Conservation (phyloP, 2,888 invertebrate genomes). For the Diaphora mendica region DNA sequence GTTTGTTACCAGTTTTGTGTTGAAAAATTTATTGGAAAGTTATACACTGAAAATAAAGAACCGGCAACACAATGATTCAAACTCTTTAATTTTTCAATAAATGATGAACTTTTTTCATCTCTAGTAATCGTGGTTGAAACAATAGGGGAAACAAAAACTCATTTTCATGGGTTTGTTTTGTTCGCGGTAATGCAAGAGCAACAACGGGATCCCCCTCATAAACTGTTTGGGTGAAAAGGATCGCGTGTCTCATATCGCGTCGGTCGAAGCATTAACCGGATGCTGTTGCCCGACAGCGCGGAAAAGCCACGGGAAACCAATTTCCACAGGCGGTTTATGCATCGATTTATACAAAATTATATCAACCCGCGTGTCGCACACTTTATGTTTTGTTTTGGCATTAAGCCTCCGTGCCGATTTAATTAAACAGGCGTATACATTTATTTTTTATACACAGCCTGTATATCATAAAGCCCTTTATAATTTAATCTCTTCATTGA, state of each 20-base stretch:
- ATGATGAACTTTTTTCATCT: constrained; percentile 43
- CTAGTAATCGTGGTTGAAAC: constrained; percentile 52
- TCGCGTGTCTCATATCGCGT: constrained; percentile 62
- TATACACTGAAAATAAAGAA: constrained; percentile 5
- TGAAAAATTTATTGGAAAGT: not conserved
- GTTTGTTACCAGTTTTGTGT: not conserved
- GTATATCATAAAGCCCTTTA: not conserved
- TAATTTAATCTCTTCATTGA: not conserved
- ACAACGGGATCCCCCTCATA: constrained; percentile 69
- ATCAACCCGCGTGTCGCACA: constrained; percentile 44
- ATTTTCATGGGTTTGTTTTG: constrained; percentile 67
- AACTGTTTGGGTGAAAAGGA: constrained; percentile 65
- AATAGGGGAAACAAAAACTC: constrained; percentile 67
- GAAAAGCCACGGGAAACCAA: constrained; percentile 70
- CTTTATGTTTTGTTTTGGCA: constrained; percentile 43
- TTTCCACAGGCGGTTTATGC: constrained; percentile 55
- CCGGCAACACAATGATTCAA: constrained; percentile 23
- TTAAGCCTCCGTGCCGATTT: constrained; percentile 35
- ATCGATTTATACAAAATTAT: constrained; percentile 54
- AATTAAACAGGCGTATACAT: constrained; percentile 34
- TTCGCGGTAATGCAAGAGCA: constrained; percentile 73
- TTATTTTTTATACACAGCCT: not conserved
- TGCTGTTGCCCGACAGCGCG: constrained; percentile 58
- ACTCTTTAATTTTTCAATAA: constrained; percentile 26
- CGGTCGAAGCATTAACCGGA: constrained; percentile 62